Evolutionary conservation across 2,888 invertebrate genomes (phyloP).

Genomic region (Meloe dianella): DNA sequence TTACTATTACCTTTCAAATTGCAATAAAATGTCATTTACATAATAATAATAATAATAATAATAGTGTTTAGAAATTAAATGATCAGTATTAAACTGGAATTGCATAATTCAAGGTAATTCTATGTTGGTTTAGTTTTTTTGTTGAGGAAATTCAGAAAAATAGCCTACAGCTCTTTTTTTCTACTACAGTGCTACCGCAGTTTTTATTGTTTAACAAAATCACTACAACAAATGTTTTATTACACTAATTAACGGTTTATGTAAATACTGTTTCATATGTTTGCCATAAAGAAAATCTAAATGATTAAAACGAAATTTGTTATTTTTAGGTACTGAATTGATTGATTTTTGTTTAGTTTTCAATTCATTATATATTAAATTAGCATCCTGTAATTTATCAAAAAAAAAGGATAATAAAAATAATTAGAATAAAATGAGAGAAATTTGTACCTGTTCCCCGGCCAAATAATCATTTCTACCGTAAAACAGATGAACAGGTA

Average conservation of each 20-base stretch:
- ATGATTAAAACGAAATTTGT: conserved; percentile 9
- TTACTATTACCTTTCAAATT: too few relatives aligned
- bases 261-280: neutral
- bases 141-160: too few relatives aligned
- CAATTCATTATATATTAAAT: conserved; percentile 13
- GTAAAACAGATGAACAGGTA: conserved; percentile 19
- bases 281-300: conserved; percentile 7
- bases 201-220: neutral
- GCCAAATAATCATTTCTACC: conserved; percentile 19
- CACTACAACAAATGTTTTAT: neutral
- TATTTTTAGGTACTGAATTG: conserved; percentile 10
- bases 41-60: too few relatives aligned
- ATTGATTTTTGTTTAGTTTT: conserved; percentile 3
- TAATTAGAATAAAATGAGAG: neutral
- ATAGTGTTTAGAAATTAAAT: too few relatives aligned
- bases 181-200: too few relatives aligned
- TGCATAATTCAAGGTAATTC: too few relatives aligned
- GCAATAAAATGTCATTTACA: too few relatives aligned
- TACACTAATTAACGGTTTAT: conserved; percentile 11
- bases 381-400: conserved; percentile 15
- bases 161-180: too few relatives aligned
- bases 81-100: too few relatives aligned
- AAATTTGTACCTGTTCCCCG: neutral
- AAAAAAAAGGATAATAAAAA: too few relatives aligned
- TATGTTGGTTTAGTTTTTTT: too few relatives aligned